Conservation (phyloP, 2,888 invertebrate genomes). For the Acheta domesticus region DNA sequence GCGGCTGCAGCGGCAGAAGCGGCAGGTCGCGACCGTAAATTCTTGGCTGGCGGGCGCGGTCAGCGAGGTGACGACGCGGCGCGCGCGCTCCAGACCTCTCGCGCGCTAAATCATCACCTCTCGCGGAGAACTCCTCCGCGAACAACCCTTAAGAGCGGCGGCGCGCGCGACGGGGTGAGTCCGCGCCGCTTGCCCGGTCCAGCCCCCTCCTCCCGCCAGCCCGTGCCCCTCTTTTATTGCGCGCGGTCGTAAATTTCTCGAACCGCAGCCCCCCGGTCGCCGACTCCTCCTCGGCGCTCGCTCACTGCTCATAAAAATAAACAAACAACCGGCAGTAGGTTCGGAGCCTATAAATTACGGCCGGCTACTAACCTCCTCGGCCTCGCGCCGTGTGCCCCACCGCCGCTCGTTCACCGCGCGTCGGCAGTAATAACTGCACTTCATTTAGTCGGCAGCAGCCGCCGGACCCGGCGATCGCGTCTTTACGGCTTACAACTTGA, state of each 20-base stretch:
- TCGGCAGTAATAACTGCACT: neutral
- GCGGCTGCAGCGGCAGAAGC: neutral
- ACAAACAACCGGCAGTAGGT: conserved; percentile 2
- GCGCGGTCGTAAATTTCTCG: neutral
- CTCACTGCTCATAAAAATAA: conserved; percentile 10
- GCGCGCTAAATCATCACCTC: neutral
- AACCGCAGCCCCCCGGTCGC: conserved; percentile 10
- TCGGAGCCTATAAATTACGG: conserved; percentile 18
- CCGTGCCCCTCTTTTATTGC: neutral
- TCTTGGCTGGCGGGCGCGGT: neutral
- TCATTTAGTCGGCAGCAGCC: neutral
- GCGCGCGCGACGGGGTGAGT: conserved; percentile 11
- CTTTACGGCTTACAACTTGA: neutral
- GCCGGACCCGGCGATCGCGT: neutral
- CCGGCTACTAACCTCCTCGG: conserved; percentile 1
- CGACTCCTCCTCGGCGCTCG: neutral
- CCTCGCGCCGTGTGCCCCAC: no score
- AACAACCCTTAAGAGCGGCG: neutral
- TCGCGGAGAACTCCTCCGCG: neutral
- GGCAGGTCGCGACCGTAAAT: conserved; percentile 9
- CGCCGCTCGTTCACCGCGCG: no score
- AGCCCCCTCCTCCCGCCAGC: neutral
- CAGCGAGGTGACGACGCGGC: conserved; percentile 1
- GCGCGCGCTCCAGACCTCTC: neutral
- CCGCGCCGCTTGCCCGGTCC: neutral